These are phyloP conservation scores for Cryptoblepharus egeriae DNA, from an alignment of 2,797 vertebrate species.

Conservation along the genomic window DNA sequence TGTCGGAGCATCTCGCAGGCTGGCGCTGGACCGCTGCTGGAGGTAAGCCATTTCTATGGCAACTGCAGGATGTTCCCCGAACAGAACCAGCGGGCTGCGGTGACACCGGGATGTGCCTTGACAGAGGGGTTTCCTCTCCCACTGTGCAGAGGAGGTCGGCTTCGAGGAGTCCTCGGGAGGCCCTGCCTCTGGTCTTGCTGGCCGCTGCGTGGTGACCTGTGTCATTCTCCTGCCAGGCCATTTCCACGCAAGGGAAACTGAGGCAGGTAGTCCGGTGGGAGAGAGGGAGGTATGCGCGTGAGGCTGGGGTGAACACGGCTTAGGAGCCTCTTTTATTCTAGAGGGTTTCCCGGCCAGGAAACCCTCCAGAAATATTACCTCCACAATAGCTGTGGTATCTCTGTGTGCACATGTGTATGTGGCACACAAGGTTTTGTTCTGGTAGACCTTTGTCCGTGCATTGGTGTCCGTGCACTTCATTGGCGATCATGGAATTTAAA, in stretches of 20 bases:
- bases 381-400: too few relatives aligned
- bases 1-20: background rate
- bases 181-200: background rate
- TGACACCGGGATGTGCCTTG: slow-evolving; percentile 14
- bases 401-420: too few relatives aligned
- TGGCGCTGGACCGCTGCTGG: slow-evolving; percentile 29
- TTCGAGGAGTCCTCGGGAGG: background rate
- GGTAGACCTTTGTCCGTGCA: background rate
- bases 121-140: background rate
- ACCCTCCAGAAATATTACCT: background rate
- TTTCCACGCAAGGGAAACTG: fast-evolving
- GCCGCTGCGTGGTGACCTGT: too few relatives aligned
- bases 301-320: background rate
- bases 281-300: background rate
- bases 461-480: background rate
- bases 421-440: background rate
- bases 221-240: background rate
- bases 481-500: background rate
- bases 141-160: background rate
- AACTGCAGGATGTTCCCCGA: slow-evolving; percentile 22
- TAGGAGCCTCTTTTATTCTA: background rate
- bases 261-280: background rate
- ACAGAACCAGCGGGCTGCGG: background rate
- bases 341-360: background rate
- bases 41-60: slow-evolving; percentile 33